Evolutionary conservation across 2,888 invertebrate species (phyloP).

Genomic region (Sphinx pinastri): DNA sequence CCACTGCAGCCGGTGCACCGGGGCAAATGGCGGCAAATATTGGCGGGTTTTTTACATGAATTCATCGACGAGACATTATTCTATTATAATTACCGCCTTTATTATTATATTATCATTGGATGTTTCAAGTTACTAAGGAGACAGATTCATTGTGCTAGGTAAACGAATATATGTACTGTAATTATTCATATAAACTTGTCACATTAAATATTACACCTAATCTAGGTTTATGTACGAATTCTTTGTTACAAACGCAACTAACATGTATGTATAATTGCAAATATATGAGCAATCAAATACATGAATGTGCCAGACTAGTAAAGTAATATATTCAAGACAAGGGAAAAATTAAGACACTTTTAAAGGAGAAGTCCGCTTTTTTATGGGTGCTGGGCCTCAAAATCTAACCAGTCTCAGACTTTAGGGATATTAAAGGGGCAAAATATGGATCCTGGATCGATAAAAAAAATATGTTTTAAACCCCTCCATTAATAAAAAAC

Average conservation of each 20-base stretch:
- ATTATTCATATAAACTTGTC: constrained; percentile 21
- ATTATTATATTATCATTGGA: constrained; percentile 71
- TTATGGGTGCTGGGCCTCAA: no score
- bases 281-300: no score
- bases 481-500: no score
- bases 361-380: no score
- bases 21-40: constrained; percentile 65
- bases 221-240: neutral
- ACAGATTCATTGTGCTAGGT: constrained; percentile 52
- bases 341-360: no score
- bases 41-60: constrained; percentile 62
- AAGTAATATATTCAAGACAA: neutral
- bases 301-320: no score
- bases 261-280: neutral
- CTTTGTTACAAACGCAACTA: neutral
- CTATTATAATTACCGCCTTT: constrained; percentile 74
- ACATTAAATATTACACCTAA: neutral
- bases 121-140: constrained; percentile 50
- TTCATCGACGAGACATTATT: constrained; percentile 52
- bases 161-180: constrained; percentile 35
- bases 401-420: no score
- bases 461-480: no score
- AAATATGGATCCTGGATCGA: no score
- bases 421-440: no score
- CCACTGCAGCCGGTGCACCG: constrained; percentile 67